Conservation (phyloP, 2,797 vertebrate genomes). For the Thaleichthys pacificus region DNA sequence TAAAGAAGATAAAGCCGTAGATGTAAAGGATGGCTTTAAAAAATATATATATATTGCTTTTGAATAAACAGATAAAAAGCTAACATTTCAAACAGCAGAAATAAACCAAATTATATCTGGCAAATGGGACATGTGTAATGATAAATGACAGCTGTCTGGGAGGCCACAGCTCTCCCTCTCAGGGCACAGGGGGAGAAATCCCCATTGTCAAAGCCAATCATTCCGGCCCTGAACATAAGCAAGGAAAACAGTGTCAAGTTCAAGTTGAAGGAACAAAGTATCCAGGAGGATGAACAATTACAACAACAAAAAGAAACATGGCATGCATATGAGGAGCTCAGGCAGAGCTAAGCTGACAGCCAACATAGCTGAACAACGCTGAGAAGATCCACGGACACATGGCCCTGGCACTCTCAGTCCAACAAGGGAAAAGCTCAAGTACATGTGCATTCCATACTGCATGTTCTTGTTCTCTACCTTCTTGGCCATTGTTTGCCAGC, state of each 20-base stretch:
- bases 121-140: constrained; percentile 60
- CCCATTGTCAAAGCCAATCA: constrained; percentile 75
- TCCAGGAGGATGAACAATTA: constrained; percentile 58
- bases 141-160: constrained; percentile 75
- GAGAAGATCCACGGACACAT: constrained; percentile 43
- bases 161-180: constrained; percentile 64
- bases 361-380: constrained; percentile 59
- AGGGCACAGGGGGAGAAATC: constrained; percentile 40
- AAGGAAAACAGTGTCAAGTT: constrained; percentile 73
- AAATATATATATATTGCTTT: constrained; percentile 31
- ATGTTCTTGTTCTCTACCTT: constrained; percentile 53
- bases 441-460: constrained; percentile 27
- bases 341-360: constrained; percentile 59
- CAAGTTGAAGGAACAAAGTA: constrained; percentile 70
- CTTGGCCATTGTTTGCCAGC: constrained; percentile 51
- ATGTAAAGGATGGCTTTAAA: constrained; percentile 19
- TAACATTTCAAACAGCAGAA: constrained; percentile 41
- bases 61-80: constrained; percentile 20
- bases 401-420: constrained; percentile 62
- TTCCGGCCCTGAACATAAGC: constrained; percentile 62
- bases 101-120: constrained; percentile 62
- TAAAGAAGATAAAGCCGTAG: constrained; percentile 43
- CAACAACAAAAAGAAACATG: constrained; percentile 63
- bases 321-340: constrained; percentile 63
- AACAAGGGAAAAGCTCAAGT: constrained; percentile 58